Percentiles rank a stretch among this genome's conserved stretches.
phyloP scores from a whole-genome alignment of 2,113 vertebrate genomes.

The Corapipo altera region DNA sequence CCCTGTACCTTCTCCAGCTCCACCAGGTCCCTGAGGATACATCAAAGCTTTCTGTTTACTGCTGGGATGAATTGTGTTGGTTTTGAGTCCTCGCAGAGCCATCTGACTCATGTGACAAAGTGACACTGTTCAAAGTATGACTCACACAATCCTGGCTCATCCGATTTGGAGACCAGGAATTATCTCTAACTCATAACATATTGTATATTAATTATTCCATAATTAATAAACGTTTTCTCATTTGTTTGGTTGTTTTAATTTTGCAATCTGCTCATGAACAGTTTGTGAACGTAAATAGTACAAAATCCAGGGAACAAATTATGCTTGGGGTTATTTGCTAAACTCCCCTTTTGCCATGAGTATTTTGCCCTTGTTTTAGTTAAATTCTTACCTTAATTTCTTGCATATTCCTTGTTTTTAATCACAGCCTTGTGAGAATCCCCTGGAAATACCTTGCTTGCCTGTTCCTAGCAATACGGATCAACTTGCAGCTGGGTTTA shows the following conservation, averaged over 20 bases:
- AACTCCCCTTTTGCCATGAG: not conserved
- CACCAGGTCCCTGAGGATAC: not conserved
- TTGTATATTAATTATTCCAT: not conserved
- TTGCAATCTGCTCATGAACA: not conserved
- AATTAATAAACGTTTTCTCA: not conserved
- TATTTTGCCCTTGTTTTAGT: not conserved
- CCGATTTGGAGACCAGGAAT: not conserved
- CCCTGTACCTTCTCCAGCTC: not conserved
- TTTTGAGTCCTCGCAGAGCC: not conserved
- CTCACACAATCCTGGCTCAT: not conserved
- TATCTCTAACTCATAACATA: not conserved
- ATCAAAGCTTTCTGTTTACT: not conserved
- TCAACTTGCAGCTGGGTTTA: slow-evolving; percentile 3
- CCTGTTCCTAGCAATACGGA: not conserved
- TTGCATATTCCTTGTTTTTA: not conserved
- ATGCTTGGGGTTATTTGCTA: not conserved
- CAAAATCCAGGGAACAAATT: not conserved
- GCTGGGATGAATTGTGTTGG: not conserved
- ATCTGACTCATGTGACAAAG: not conserved
- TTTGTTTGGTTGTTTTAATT: slow-evolving; percentile 14
- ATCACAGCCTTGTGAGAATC: not conserved
- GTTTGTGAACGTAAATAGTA: not conserved
- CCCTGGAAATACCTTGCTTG: not conserved
- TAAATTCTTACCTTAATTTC: not conserved
- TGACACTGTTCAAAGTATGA: not conserved